These are phyloP conservation scores for Drosophila sturtevanti DNA, from an alignment of 1,140 invertebrate species.

Conservation along the genomic window DNA sequence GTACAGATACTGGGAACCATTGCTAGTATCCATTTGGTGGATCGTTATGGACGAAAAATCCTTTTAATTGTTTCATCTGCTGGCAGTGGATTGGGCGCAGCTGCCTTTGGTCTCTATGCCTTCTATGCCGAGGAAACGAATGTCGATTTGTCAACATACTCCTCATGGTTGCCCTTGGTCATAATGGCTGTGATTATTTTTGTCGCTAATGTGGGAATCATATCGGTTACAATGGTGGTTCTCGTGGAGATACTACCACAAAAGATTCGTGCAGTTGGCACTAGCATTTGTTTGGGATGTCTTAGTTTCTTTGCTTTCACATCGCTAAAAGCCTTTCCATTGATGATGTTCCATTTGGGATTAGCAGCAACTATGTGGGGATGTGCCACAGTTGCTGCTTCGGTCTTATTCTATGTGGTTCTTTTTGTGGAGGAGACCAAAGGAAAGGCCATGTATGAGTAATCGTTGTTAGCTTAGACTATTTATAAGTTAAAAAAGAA, in stretches of 20 bases:
- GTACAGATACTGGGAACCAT: conserved; percentile 84
- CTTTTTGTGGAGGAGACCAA: conserved; percentile 74
- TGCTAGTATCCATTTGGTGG: conserved; percentile 66
- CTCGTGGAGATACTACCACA: conserved; percentile 68
- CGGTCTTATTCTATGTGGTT: conserved; percentile 64
- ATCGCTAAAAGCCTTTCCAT: conserved; percentile 65
- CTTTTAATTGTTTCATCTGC: conserved; percentile 62
- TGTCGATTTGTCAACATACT: conserved; percentile 43
- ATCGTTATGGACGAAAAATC: conserved; percentile 67
- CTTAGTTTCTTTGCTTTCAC: conserved; percentile 66
- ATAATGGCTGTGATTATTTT: conserved; percentile 73
- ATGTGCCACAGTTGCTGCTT: conserved; percentile 47
- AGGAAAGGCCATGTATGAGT: conserved; percentile 67
- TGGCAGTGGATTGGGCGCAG: conserved; percentile 50
- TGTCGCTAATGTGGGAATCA: conserved; percentile 61
- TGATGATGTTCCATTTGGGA: conserved; percentile 65
- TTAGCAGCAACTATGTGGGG: conserved; percentile 75
- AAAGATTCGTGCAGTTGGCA: conserved; percentile 60
- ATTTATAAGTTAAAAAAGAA: background rate
- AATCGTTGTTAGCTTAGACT: conserved; percentile 13
- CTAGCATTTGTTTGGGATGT: conserved; percentile 62
- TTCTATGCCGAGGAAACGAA: conserved; percentile 63
- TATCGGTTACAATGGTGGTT: conserved; percentile 73
- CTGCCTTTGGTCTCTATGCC: conserved; percentile 62
- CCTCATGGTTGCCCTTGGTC: conserved; percentile 65